Base-by-base conservation (phyloP, 2,113 vertebrate species). In the Callorhinus ursinus region DNA sequence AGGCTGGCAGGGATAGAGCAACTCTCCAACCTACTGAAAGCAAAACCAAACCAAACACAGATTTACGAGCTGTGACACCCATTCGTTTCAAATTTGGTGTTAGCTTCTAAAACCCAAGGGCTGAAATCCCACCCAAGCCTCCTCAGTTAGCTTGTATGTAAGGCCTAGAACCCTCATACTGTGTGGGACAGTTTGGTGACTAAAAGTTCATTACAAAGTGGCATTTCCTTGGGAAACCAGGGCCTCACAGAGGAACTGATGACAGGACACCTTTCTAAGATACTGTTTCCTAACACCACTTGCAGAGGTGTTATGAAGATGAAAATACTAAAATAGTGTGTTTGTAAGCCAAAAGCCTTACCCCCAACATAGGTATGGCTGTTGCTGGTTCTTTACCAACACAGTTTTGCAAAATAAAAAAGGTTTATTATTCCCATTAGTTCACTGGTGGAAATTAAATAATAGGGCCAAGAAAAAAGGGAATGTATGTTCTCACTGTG, bases 361-460 rank as follows among this genome's bases (percentile, higher is more conserved):
- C n/a, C 16, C 31, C 33, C 86, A 61, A 2, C 6, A 7, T 81
- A 18, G 22, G 26, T 46, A 18, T 36, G 39, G 59, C 36, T 71
- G n/a, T n/a, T n/a, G 33, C 65, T 90, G 4, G 33, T 77, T 94
- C 81, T 90, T 95, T 59, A 89, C n/a, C 71, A 77, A n/a, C 14
- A 55, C 2, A 88, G 31, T 93, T 69, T 67, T 95, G 21, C 46
- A 79, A 81, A 94, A 77, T 55, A 84, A 67, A 89, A 79, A 79
- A 94, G 12, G 1, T 59, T 89, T 86, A 57, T 79, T 88, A 59
- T 36, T 80, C 14, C 67, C 33, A 33, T 74, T 53, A 84, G 22
- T 81, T 86, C 53, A 63, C 1, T 19, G 39, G 9, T 79, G 3
- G 84, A 94, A 87, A 72, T 85, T 74, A 97, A 95, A 97, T 84